Base-by-base conservation (phyloP, 2,113 vertebrate species). In the Xenotilapia caudafasciata region DNA sequence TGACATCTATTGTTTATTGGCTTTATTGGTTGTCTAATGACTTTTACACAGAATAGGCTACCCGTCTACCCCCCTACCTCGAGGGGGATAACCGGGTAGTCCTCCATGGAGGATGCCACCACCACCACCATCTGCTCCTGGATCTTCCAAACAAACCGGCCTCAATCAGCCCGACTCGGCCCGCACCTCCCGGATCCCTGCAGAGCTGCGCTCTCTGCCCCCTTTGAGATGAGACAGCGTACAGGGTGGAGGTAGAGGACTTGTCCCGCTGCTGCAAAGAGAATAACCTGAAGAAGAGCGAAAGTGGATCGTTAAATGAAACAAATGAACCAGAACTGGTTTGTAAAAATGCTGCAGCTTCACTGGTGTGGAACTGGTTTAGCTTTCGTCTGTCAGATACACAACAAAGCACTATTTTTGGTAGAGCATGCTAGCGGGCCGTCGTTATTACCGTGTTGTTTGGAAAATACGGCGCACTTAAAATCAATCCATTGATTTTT, bases 1-100 rank as follows among this genome's bases (percentile, higher is more conserved):
- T 58, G 55, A 31, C 14, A 31, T 58, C 9, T 58, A 31, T 58
- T 58, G 13, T 58, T 58, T 31, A 31, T 17, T 31, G 26, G 26
- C 14, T 60, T 33, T 33, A 33, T 33, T 33, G 56, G 28, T 60
- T 33, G 28, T 17, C 14, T 60, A 17, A 60, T 60, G 56, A 31
- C 56, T 3, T 60, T 31, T 60, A 60, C 26, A 60, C 56, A 58
- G 6, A 58, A 0, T 28, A 15, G 55, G 5, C 3, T 28, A 14
- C 12, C 23, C 0, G 13, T 2, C 2, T 26, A 28, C 7, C 23
- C 12, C 23, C 6, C 23, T 26, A 2, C 54, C 6, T 56, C 23
- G 2, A 54, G n/a, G 1, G 51, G 9, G 51, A 4, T 54, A 54
- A 3, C 2, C 0, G 0, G n/a, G 10, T 23, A 23, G 53, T 23